phyloP scores from a whole-genome alignment of 2,797 vertebrate genomes.

The Squalus acanthias region DNA sequence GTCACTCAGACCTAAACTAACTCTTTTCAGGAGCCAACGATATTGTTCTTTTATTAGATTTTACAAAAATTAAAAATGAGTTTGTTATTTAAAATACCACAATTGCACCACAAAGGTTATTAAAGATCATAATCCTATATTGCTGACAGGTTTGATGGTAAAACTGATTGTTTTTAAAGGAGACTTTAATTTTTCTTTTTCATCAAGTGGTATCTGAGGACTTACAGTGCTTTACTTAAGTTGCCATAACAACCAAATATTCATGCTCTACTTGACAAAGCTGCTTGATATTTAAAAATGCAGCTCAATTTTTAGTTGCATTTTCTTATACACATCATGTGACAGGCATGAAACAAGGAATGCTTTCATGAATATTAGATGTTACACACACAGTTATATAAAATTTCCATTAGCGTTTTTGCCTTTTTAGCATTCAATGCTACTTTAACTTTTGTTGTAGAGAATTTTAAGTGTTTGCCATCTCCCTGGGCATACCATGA shows the following conservation, averaged over 20 bases:
- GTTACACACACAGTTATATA: neutral
- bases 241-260: conserved; percentile 34
- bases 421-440: neutral
- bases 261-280: conserved; percentile 28
- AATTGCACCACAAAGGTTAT: conserved; percentile 18
- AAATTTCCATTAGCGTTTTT: neutral
- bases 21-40: neutral
- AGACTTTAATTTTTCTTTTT: neutral
- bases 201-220: conserved; percentile 22
- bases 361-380: conserved; percentile 35
- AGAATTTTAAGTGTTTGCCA: neutral
- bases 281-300: conserved; percentile 34
- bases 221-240: neutral
- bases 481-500: neutral
- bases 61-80: neutral
- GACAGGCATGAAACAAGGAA: neutral
- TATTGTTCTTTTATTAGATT: neutral
- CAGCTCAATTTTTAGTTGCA: conserved; percentile 24
- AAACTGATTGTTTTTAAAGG: neutral
- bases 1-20: neutral
- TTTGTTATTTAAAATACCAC: neutral
- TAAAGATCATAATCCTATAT: neutral
- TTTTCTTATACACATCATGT: neutral
- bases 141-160: neutral
- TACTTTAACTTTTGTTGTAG: neutral